phyloP scores from a whole-genome alignment of 2,113 vertebrate species.

The Phyllostomus hastatus region DNA sequence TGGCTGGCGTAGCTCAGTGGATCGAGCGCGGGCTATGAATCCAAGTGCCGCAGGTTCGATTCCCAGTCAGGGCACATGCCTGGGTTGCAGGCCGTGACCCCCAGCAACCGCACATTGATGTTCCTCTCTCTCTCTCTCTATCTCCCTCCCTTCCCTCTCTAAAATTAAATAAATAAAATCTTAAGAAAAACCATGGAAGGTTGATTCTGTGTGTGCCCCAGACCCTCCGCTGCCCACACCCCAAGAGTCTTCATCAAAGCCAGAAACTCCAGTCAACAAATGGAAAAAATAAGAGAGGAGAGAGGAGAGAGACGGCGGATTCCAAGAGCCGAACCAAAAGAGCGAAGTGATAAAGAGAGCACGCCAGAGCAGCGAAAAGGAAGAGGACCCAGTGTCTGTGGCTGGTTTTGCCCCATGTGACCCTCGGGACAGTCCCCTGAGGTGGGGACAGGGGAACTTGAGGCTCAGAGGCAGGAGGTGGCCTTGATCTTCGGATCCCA shows the following conservation, averaged over 20 bases:
- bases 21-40: no score
- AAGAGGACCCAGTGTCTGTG: not conserved
- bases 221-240: rapidly evolving
- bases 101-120: no score
- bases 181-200: not conserved
- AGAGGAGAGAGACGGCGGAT: not conserved
- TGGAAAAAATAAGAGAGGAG: not conserved
- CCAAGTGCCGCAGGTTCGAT: no score
- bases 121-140: no score
- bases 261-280: not conserved
- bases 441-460: not conserved
- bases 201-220: rapidly evolving
- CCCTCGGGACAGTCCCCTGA: not conserved
- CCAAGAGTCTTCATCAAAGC: not conserved
- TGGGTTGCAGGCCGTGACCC: no score
- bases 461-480: not conserved
- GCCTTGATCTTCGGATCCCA: not conserved
- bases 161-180: no score
- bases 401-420: not conserved
- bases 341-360: not conserved
- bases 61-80: no score
- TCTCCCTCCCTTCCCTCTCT: no score
- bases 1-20: no score
- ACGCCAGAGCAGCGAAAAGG: not conserved
- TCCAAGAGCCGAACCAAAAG: not conserved